These are phyloP conservation scores for Mantis religiosa DNA, from an alignment of 2,888 invertebrate genomes.

Conservation along the genomic window DNA sequence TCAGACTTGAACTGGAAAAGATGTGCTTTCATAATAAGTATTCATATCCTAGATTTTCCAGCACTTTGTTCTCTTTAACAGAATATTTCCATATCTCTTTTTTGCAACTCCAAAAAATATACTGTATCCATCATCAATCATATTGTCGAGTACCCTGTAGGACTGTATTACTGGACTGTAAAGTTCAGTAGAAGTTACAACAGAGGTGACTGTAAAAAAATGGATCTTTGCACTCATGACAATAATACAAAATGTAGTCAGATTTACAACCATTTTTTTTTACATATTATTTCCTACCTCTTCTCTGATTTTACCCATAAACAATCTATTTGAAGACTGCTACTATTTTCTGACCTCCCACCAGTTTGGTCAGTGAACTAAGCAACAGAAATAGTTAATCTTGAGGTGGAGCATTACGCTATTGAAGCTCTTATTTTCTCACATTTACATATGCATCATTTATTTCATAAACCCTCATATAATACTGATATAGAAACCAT, in stretches of 20 bases:
- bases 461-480: background rate
- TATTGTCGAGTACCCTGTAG: background rate
- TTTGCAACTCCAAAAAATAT: background rate
- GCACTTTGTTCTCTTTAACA: too few relatives aligned
- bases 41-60: too few relatives aligned
- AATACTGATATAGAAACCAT: background rate
- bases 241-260: too few relatives aligned
- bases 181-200: too few relatives aligned
- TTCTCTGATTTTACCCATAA: background rate
- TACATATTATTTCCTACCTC: background rate
- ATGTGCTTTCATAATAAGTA: too few relatives aligned
- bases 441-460: background rate
- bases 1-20: too few relatives aligned
- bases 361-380: background rate
- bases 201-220: too few relatives aligned
- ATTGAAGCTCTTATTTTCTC: background rate
- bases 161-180: too few relatives aligned
- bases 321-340: background rate
- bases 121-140: background rate
- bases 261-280: background rate
- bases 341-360: background rate
- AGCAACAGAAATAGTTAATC: background rate
- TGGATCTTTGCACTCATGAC: too few relatives aligned
- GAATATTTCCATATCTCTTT: too few relatives aligned
- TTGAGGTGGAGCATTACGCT: background rate